These are phyloP conservation scores for Parambassis ranga DNA, from an alignment of 2,797 vertebrate genomes.

Conservation along the genomic window DNA sequence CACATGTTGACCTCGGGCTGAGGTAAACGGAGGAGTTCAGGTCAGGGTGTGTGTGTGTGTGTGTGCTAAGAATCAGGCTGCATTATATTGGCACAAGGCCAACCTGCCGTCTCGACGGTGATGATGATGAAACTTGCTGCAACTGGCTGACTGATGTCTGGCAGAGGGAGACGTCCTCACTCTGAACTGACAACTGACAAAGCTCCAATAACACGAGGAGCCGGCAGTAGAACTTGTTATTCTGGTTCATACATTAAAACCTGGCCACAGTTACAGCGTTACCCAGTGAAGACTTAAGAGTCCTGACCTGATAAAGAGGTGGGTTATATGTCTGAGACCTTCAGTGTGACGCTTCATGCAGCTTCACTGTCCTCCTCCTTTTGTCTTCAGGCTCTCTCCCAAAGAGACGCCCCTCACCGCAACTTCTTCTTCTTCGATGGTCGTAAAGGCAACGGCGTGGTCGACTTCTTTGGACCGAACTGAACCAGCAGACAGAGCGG, in stretches of 20 bases:
- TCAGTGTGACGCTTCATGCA: too few relatives aligned
- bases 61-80: conserved; percentile 14
- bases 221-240: neutral
- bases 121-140: conserved; percentile 74
- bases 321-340: too few relatives aligned
- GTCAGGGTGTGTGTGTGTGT: neutral
- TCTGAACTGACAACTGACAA: neutral
- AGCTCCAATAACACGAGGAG: neutral
- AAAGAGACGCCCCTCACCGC: conserved; percentile 90
- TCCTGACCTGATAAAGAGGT: too few relatives aligned
- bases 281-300: too few relatives aligned
- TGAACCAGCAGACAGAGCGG: conserved; percentile 21
- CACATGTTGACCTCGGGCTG: conserved; percentile 16
- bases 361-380: neutral
- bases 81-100: conserved; percentile 34
- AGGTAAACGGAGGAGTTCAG: conserved; percentile 28
- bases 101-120: conserved; percentile 45
- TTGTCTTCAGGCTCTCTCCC: conserved; percentile 86
- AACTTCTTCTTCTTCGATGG: conserved; percentile 97
- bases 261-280: too few relatives aligned
- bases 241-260: too few relatives aligned
- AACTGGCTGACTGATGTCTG: conserved; percentile 42
- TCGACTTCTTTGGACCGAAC: conserved; percentile 86
- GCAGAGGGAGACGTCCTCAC: neutral
- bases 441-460: conserved; percentile 87